Evolutionary conservation across 1,140 invertebrate species (phyloP).

Genomic region (Lucilia cuprina): DNA sequence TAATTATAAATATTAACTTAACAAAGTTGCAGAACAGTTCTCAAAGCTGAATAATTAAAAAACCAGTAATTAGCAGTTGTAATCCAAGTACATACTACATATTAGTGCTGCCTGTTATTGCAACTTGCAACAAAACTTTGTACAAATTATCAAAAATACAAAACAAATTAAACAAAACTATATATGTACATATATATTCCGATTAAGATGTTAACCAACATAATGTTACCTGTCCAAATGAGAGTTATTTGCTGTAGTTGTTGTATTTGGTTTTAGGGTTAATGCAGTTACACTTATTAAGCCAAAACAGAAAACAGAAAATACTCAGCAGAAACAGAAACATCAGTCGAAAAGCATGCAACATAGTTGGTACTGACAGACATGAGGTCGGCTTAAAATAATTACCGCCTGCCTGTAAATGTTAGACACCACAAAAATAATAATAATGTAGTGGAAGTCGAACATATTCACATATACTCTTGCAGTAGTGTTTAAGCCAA

Average conservation of each 20-base stretch:
- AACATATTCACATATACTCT: not conserved
- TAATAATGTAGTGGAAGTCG: not conserved
- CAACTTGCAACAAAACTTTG: not conserved
- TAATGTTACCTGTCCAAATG: slow-evolving; percentile 39
- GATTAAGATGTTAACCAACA: slow-evolving; percentile 39
- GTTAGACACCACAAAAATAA: slow-evolving; percentile 29
- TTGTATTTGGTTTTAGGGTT: slow-evolving; percentile 2
- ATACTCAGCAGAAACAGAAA: not conserved
- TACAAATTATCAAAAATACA: slow-evolving; percentile 19
- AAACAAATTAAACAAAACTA: not conserved
- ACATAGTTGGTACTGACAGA: slow-evolving; percentile 38
- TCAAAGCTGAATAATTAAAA: not conserved
- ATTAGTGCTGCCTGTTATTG: not conserved
- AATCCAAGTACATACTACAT: no score
- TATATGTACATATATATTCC: no score
- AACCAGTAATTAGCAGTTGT: not conserved
- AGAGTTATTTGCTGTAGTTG: not conserved
- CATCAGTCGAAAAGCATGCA: not conserved
- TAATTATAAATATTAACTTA: not conserved
- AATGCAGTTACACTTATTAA: slow-evolving; percentile 12
- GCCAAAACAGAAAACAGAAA: not conserved
- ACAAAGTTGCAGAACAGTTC: not conserved
- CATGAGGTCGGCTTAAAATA: slow-evolving; percentile 39
- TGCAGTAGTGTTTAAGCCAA: no score
- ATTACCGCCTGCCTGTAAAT: slow-evolving; percentile 33